These are phyloP conservation scores for Dascillus cervinus DNA, from an alignment of 2,888 invertebrate species.

Conservation along the genomic window DNA sequence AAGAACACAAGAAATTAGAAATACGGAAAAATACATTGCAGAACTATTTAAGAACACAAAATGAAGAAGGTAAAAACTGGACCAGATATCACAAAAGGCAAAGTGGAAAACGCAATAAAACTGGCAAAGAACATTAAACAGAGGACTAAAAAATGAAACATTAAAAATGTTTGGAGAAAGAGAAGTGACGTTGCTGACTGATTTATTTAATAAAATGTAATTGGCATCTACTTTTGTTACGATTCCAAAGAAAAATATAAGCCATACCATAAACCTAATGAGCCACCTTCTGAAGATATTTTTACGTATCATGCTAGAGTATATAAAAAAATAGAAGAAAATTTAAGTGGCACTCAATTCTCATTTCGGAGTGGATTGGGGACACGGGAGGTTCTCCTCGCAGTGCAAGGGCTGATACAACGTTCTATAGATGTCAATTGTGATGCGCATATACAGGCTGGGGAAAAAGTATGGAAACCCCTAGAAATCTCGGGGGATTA, in stretches of 20 bases:
- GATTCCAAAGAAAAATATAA: conserved; percentile 4
- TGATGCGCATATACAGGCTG: too few relatives aligned
- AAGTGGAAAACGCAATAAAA: conserved; percentile 5
- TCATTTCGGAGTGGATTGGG: conserved; percentile 3
- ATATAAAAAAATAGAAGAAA: conserved; percentile 4
- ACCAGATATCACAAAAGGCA: conserved; percentile 5
- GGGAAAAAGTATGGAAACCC: too few relatives aligned
- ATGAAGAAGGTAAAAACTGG: conserved; percentile 3
- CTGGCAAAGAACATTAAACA: conserved; percentile 3
- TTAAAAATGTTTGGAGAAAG: conserved; percentile 4
- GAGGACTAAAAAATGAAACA: conserved; percentile 5
- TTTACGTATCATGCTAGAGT: conserved; percentile 6
- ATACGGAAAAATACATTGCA: conserved; percentile 1
- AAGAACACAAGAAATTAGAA: conserved; percentile 4
- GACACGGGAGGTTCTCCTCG: conserved; percentile 5
- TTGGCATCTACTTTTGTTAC: conserved; percentile 5
- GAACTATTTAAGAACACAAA: conserved; percentile 4
- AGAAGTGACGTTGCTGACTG: conserved; percentile 3
- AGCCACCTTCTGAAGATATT: conserved; percentile 3
- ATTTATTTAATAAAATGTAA: conserved; percentile 4
- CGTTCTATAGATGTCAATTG: conserved; percentile 3
- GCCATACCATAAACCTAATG: conserved; percentile 3
- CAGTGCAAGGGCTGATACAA: conserved; percentile 3
- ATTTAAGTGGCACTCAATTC: conserved; percentile 3
- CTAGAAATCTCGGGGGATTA: too few relatives aligned